A percentile compares a stretch with the other conserved stretches of the same genome.
Conservation (phyloP, 2,797 vertebrate species). For the Tragelaphus eurycerus region DNA sequence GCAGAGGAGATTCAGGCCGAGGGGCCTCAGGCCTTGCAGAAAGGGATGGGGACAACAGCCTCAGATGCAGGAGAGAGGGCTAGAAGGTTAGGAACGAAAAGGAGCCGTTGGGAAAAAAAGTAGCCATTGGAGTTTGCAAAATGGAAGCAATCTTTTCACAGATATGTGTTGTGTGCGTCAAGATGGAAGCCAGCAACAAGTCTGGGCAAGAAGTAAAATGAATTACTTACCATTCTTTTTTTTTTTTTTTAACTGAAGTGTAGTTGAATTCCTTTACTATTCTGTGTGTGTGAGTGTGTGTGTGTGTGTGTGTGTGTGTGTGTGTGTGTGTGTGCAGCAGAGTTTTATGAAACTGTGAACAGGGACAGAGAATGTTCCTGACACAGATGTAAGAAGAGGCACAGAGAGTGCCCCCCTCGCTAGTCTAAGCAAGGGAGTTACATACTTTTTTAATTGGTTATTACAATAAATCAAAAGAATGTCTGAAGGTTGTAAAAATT, state of each 20-base stretch:
- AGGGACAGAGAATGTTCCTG: background rate
- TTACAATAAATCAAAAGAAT: background rate
- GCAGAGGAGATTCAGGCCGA: background rate
- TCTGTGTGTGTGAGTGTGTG: rapidly evolving
- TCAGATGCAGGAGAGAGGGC: background rate
- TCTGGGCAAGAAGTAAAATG: background rate
- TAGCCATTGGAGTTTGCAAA: background rate
- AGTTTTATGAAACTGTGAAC: background rate
- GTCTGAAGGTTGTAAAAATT: background rate
- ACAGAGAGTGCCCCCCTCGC: background rate
- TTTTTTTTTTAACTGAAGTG: background rate
- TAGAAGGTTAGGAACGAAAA: background rate
- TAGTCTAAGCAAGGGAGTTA: background rate
- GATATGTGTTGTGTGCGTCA: background rate
- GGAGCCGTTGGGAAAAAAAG: background rate
- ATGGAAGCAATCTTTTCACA: background rate
- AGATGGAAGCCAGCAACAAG: background rate
- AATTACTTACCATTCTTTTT: background rate
- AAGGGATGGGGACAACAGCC: background rate
- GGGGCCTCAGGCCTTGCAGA: background rate
- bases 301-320: rapidly evolving
- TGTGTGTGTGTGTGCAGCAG: rapidly evolving
- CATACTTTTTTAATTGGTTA: background rate
- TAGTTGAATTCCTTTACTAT: background rate
- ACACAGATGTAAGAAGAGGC: background rate